Evolutionary conservation across 2,888 invertebrate genomes (phyloP).

Genomic region (Stramonita haemastoma): DNA sequence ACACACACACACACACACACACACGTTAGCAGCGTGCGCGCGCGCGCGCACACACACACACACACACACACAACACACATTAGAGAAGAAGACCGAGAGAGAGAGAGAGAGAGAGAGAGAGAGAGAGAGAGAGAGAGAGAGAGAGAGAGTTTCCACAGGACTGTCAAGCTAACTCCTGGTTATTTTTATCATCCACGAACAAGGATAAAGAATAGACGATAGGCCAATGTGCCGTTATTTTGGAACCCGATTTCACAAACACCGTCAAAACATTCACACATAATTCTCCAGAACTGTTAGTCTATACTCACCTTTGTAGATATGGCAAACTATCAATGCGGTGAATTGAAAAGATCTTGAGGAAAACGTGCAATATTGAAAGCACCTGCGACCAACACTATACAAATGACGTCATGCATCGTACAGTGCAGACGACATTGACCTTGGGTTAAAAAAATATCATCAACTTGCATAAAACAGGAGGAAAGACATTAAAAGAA

Average conservation of each 20-base stretch:
- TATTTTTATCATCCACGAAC: background rate
- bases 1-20: no score
- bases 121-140: no score
- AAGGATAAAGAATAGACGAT: background rate
- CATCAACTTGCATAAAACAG: no score
- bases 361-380: background rate
- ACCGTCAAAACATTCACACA: background rate
- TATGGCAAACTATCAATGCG: background rate
- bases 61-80: no score
- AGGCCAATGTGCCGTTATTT: background rate
- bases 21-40: no score
- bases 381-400: slow-evolving; percentile 12
- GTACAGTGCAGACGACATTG: slow-evolving; percentile 18
- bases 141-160: background rate
- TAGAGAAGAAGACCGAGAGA: no score
- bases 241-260: background rate
- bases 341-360: background rate
- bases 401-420: background rate
- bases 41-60: no score
- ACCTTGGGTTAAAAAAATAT: background rate
- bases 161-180: background rate
- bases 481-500: no score
- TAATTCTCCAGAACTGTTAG: background rate
- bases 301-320: background rate
- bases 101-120: no score